Base-by-base conservation (phyloP, 2,797 vertebrate genomes). In the Botia kubotai region DNA sequence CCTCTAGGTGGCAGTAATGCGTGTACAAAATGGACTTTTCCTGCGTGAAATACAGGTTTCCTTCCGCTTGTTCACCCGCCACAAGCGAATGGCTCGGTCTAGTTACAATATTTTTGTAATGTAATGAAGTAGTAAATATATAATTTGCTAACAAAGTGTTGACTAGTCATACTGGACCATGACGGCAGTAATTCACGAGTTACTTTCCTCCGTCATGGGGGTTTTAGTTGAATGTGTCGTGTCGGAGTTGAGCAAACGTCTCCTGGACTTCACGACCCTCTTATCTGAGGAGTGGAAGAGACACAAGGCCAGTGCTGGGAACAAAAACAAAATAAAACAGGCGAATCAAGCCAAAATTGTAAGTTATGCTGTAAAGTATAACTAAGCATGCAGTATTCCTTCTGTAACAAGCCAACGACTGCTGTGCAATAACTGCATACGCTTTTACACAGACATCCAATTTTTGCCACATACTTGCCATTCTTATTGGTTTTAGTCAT, bases 201-300 rank as follows among this genome's bases (percentile, higher is more conserved):
- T 74, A 14, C 62, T 80, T 12, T 80, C 79, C 71, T 80, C 79
- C 52, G 79, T 80, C 21, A 80, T 80, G 79, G 36, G 16, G 62
- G 79, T 80, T 13, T 74, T 80, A 74, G 79, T 80, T 48, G 79
- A 80, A 48, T 74, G 79, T 80, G 79, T 67, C 36, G 79, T 80
- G 50, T 74, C 79, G 12, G 79, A 80, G 71, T 80, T 74, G 12
- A 68, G 79, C 52, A 80, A 80, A 80, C 17, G 74, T 68, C 79
- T 80, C 39, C 74, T 52, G 29, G 79, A 80, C 62, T 48, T 74
- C 11, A 68, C 78, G 50, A 66, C 71, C 68, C 71, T 68, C 14
- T 48, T 80, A 16, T 80, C 62, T 14, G 78, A 80, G 52, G 70
- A 80, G 36, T 73, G 29, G 23, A 80, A 80, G 52, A 52, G 60